Evolutionary conservation across 1,140 invertebrate genomes (phyloP).

Genomic region (Cyrtorhinus lividipennis): DNA sequence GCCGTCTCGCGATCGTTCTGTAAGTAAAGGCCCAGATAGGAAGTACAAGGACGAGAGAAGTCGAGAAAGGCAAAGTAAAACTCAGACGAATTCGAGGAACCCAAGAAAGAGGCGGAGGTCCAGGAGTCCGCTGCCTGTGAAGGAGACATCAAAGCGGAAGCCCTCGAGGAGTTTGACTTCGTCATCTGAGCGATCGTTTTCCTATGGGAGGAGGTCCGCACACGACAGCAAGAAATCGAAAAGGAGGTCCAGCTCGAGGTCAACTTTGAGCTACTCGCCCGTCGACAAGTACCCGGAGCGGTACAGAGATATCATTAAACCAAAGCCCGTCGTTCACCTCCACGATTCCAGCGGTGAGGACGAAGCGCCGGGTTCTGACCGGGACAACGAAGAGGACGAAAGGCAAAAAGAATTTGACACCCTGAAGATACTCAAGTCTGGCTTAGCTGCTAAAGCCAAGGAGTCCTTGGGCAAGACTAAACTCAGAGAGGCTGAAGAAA

Average conservation of each 20-base stretch:
- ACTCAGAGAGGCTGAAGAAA: background rate
- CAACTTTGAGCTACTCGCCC: slow-evolving; percentile 25
- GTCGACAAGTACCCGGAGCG: slow-evolving; percentile 24
- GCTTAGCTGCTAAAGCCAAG: slow-evolving; percentile 27
- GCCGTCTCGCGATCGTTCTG: background rate
- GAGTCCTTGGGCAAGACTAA: slow-evolving; percentile 17
- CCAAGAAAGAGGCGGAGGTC: background rate
- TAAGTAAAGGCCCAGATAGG: background rate
- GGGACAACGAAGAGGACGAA: slow-evolving; percentile 20
- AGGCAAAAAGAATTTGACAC: slow-evolving; percentile 24
- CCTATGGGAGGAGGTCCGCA: slow-evolving; percentile 11
- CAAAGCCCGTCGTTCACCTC: slow-evolving; percentile 22
- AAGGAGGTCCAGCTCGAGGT: slow-evolving; percentile 19
- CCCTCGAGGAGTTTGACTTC: slow-evolving; percentile 4
- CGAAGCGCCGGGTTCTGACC: slow-evolving; percentile 16
- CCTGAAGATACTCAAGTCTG: slow-evolving; percentile 25
- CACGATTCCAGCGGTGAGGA: slow-evolving; percentile 22
- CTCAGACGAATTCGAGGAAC: background rate
- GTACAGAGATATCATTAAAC: slow-evolving; percentile 24
- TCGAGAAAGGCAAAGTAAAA: slow-evolving; percentile 4
- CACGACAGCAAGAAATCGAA: slow-evolving; percentile 18
- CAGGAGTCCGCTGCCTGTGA: background rate
- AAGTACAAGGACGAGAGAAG: slow-evolving; percentile 2
- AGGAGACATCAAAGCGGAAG: background rate
- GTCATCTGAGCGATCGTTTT: slow-evolving; percentile 5